These are phyloP conservation scores for Hyaena hyaena DNA, from an alignment of 2,113 vertebrate genomes.

Conservation along the genomic window DNA sequence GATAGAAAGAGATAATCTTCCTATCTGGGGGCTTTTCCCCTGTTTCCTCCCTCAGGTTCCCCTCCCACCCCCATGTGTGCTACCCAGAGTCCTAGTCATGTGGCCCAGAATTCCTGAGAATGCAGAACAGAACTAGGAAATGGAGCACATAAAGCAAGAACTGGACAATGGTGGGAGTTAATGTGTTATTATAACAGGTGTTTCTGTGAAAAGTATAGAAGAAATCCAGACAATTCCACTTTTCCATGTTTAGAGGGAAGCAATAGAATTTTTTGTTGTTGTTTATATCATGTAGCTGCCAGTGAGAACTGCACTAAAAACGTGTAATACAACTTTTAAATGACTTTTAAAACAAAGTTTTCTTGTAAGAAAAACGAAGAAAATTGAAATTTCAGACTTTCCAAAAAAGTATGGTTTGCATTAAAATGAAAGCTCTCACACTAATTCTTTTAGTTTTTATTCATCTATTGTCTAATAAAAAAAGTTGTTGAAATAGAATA, in stretches of 20 bases:
- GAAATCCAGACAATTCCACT: neutral
- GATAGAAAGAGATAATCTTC: neutral
- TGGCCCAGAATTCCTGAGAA: neutral
- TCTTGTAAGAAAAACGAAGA: conserved; percentile 33
- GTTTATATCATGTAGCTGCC: neutral
- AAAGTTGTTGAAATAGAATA: conserved; percentile 46
- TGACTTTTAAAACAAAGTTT: conserved; percentile 1
- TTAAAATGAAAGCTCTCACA: conserved; percentile 43
- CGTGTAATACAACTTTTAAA: neutral
- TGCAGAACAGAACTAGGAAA: neutral
- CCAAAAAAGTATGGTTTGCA: neutral
- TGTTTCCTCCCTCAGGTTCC: neutral
- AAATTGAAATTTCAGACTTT: conserved; percentile 24
- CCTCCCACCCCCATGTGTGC: neutral
- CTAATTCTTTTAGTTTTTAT: conserved; percentile 46
- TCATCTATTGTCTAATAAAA: conserved; percentile 15
- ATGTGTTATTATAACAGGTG: neutral
- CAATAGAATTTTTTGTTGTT: neutral
- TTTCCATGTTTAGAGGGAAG: neutral
- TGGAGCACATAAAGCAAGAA: neutral
- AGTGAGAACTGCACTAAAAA: neutral
- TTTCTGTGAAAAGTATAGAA: conserved; percentile 27
- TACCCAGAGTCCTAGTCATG: neutral
- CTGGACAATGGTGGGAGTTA: neutral
- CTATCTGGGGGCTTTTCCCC: neutral